Conservation (phyloP, 2,888 invertebrate species). For the Colletes collaris region DNA sequence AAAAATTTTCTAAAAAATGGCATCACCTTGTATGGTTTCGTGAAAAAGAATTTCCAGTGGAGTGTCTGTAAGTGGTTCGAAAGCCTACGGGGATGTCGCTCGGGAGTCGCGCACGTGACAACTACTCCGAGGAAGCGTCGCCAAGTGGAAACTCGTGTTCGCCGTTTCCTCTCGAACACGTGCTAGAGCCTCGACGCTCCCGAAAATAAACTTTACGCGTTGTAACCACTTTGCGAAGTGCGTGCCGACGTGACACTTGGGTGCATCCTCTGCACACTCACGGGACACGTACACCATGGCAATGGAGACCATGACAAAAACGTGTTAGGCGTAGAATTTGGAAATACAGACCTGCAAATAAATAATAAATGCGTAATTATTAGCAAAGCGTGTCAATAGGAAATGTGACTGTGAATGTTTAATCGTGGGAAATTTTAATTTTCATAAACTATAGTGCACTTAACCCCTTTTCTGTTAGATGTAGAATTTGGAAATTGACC, state of each 20-base stretch:
- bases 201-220: conserved; percentile 74
- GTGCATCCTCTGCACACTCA: conserved; percentile 1
- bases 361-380: no score
- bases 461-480: no score
- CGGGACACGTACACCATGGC: not conserved
- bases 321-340: no score
- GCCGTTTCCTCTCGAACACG: conserved; percentile 65
- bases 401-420: no score
- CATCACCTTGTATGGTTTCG: no score
- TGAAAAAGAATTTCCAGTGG: conserved; percentile 1
- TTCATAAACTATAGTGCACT: no score
- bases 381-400: no score
- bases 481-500: no score
- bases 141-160: conserved; percentile 80
- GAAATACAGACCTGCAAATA: no score
- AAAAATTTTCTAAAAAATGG: no score
- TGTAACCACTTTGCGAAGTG: conserved; percentile 73
- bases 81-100: conserved; percentile 32
- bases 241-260: conserved; percentile 60
- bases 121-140: conserved; percentile 65
- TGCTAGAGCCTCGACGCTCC: conserved; percentile 57
- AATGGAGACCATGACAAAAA: no score
- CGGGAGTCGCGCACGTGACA: conserved; percentile 69
- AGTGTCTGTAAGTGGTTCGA: conserved; percentile 34
- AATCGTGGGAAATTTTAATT: no score